Evolutionary conservation across 92 coral and sea anemone species (phyloP), one percentile per base, ranked within the genome.

Genomic region (Porites cylindrica): DNA sequence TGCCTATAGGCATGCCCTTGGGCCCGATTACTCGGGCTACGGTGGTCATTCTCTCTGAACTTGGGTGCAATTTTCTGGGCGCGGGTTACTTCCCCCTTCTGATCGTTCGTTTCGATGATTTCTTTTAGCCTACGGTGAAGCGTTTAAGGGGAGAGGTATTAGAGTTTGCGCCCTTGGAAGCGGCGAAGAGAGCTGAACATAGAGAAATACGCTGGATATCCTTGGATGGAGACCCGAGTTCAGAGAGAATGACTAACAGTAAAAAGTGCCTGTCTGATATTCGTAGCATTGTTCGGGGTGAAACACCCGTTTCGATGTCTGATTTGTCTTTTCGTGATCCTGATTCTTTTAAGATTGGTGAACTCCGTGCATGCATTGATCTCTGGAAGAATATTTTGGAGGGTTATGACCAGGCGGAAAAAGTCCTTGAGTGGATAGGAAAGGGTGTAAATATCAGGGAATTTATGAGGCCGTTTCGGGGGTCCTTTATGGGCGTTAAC

Each of bases 391-490:
- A 76, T 10, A 58, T 76, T 76, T 76, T 76, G 65, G 51, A 76
- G 8, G 67, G 66, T 11, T 23, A 76, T 2, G 67, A 76, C 20
- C 70, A 17, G 68, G 47, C 56, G 7, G 56, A 53, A 19, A 73
- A 82, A n/a, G n/a, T n/a, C n/a, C n/a, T n/a, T n/a, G n/a, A 10
- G 84, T 76, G 88, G 88, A 58, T 88, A 14, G 58, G 51, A 18
- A 66, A 82, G 68, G 29, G 77, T 1, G 88, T 86, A n/a, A 13
- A 64, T 23, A 26, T 77, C 13, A 38, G 26, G 10, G n/a, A 66
- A 10, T 90, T 70, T 47, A 60, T 72, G 43, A 52, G 59, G 17
- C 90, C 73, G 18, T 91, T 76, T 66, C 76, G 65, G 66, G 94
- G 84, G 32, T 75, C 88, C 8, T 91, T 21, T 79, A 66, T 66